Evolutionary conservation across 2,113 vertebrate species (phyloP).

Genomic region (Meriones unguiculatus): DNA sequence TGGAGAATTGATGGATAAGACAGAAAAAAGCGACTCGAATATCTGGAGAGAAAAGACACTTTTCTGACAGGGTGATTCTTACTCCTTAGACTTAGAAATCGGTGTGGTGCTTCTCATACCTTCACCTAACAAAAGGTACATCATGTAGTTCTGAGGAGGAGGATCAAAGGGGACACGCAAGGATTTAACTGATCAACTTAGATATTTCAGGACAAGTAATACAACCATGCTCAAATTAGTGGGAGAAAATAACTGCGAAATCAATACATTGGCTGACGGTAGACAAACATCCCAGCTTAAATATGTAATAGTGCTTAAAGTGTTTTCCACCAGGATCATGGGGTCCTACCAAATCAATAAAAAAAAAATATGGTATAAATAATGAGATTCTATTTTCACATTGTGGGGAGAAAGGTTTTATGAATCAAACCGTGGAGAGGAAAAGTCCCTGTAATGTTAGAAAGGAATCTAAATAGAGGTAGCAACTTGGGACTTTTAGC

Average conservation of each 20-base stretch:
- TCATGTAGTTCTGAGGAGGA: neutral
- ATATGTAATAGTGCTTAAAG: neutral
- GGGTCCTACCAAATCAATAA: neutral
- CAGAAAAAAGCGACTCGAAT: neutral
- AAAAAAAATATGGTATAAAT: neutral
- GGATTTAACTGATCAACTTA: neutral
- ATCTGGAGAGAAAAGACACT: neutral
- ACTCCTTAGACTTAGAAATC: neutral
- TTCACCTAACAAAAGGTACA: neutral
- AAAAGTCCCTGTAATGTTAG: neutral
- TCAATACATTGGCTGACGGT: neutral
- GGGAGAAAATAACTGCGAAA: neutral
- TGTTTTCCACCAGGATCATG: neutral
- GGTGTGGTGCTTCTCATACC: neutral
- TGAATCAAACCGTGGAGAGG: neutral
- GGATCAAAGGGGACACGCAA: neutral
- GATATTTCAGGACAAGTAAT: neutral
- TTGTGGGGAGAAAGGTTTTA: neutral
- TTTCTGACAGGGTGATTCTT: neutral
- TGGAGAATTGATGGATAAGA: neutral
- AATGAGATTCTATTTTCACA: neutral
- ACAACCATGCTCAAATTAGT: neutral
- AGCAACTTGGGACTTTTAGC: neutral
- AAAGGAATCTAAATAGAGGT: neutral
- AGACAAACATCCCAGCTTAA: neutral